Percentiles rank a stretch among this genome's conserved stretches.
Evolutionary conservation across 1,140 invertebrate genomes (phyloP).

Genomic region (Apis cerana): DNA sequence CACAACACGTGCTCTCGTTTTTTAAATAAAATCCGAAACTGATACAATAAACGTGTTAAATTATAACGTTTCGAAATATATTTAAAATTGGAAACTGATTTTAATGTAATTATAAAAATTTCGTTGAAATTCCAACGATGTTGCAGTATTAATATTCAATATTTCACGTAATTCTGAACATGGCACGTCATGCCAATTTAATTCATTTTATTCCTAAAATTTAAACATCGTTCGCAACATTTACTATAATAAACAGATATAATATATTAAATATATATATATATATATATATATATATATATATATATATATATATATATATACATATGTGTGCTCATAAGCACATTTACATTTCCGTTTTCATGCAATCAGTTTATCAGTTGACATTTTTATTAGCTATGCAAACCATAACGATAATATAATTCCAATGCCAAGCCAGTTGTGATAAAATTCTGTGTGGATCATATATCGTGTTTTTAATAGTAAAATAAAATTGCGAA

Average conservation of each 20-base stretch:
- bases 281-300: no score
- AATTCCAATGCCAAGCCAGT: constrained; percentile 8
- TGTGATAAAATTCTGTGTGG: background rate
- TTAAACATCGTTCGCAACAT: background rate
- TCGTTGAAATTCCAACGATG: background rate
- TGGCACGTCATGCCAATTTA: background rate
- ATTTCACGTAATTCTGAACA: background rate
- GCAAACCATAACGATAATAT: background rate
- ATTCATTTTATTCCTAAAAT: background rate
- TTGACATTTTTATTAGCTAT: constrained; percentile 31
- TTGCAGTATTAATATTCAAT: background rate
- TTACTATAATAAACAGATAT: background rate
- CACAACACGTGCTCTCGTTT: no score
- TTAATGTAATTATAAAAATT: background rate
- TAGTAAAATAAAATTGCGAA: background rate
- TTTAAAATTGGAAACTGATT: background rate
- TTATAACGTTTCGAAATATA: no score
- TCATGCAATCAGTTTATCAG: constrained; percentile 11
- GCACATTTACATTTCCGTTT: background rate
- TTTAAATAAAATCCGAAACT: no score
- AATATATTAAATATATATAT: background rate
- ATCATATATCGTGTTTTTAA: no score
- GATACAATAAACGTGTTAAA: no score
- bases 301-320: no score
- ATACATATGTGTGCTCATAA: background rate